Percentiles rank a stretch among this genome's conserved stretches.
phyloP scores from a whole-genome alignment of 2,797 vertebrate genomes.

The Propithecus deckenii region DNA sequence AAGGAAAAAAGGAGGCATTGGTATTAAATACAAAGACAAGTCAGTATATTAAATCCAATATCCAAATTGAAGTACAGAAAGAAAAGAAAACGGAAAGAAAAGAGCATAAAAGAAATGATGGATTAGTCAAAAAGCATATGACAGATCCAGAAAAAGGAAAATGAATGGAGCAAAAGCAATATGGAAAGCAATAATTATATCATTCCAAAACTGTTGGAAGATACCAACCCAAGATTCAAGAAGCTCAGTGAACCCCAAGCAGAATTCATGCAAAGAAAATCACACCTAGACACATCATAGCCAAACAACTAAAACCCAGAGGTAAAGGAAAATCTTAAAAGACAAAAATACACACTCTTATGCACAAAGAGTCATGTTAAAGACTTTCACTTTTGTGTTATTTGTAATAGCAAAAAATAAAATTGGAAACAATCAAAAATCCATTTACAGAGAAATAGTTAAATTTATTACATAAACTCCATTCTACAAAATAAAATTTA shows the following conservation, averaged over 20 bases:
- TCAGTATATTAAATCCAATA: neutral
- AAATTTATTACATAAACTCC: neutral
- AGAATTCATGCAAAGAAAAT: neutral
- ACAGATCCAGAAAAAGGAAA: neutral
- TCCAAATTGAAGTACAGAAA: neutral
- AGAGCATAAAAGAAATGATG: neutral
- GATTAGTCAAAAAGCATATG: neutral
- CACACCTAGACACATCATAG: neutral
- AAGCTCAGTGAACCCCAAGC: neutral
- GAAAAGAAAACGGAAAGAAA: neutral
- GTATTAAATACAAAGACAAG: neutral
- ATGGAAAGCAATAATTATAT: no score
- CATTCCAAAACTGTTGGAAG: neutral
- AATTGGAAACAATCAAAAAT: neutral
- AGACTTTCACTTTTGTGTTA: neutral
- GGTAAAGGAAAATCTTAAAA: neutral
- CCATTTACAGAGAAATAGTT: neutral
- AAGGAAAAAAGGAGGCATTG: neutral
- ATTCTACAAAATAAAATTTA: neutral
- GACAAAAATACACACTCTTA: neutral
- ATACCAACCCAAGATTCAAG: neutral
- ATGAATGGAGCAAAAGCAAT: neutral
- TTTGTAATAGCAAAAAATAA: neutral
- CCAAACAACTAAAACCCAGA: neutral
- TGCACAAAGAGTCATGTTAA: neutral